These are phyloP conservation scores for Excalfactoria chinensis DNA, from an alignment of 2,113 vertebrate species.

Conservation along the genomic window DNA sequence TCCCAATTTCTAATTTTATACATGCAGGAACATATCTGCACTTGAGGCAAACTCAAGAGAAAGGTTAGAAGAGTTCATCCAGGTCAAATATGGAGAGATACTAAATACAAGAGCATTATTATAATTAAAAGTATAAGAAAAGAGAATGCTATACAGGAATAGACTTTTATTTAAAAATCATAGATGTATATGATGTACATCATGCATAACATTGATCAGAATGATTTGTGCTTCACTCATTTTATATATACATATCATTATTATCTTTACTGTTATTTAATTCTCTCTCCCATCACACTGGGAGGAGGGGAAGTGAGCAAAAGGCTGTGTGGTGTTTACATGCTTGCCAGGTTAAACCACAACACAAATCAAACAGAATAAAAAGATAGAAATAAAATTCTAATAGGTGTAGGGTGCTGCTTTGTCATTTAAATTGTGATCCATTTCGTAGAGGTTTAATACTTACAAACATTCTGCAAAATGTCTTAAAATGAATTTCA, in stretches of 20 bases:
- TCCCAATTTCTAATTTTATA: background rate
- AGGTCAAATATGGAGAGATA: background rate
- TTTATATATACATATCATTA: too few species aligned
- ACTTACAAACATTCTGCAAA: background rate
- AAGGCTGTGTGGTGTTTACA: too few species aligned
- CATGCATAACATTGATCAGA: background rate
- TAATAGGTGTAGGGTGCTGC: background rate
- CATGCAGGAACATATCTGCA: background rate
- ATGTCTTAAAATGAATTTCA: background rate
- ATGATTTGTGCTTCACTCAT: too few species aligned
- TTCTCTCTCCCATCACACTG: too few species aligned
- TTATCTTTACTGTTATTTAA: too few species aligned
- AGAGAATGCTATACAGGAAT: background rate
- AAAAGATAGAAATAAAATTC: background rate
- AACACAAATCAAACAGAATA: background rate
- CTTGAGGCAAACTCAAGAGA: background rate
- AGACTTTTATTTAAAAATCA: background rate
- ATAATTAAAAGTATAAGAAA: background rate
- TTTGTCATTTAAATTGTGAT: background rate
- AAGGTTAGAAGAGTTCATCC: background rate
- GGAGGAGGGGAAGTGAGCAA: too few species aligned
- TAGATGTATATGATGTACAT: background rate
- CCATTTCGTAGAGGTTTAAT: background rate
- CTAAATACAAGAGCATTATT: background rate
- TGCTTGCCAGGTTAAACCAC: too few species aligned